Percentiles rank a stretch among this genome's conserved stretches.
Evolutionary conservation across 2,797 vertebrate genomes (phyloP).

Genomic region (Phoebastria nigripes): DNA sequence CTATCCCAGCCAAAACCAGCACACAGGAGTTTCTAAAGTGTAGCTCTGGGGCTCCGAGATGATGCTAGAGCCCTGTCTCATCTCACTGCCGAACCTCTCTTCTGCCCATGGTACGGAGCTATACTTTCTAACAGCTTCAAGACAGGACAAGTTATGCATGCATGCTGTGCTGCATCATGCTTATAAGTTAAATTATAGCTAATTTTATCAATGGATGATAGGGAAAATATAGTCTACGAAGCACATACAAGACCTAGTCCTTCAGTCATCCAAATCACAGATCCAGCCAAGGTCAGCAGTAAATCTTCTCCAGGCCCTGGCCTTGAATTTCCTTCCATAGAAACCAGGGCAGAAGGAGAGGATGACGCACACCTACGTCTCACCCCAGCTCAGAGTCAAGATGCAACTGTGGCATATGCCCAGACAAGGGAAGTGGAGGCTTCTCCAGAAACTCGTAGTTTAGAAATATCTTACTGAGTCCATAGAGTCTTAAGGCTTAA

Average conservation of each 20-base stretch:
- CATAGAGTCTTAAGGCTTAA: not conserved
- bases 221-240: not conserved
- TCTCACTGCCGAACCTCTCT: not conserved
- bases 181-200: not conserved
- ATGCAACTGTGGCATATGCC: not conserved
- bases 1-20: too few species aligned
- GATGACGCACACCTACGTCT: accelerated
- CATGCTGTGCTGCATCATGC: not conserved
- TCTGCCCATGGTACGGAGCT: not conserved
- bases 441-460: not conserved
- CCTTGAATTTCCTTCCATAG: not conserved
- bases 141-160: not conserved
- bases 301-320: not conserved
- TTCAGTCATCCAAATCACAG: not conserved
- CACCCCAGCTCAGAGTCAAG: not conserved
- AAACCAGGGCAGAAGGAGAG: not conserved
- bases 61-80: not conserved
- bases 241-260: not conserved
- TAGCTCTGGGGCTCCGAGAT: not conserved
- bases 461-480: not conserved
- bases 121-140: not conserved
- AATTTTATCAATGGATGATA: not conserved
- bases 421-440: not conserved
- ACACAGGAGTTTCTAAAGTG: not conserved
- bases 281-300: not conserved